A percentile compares a stretch with the other conserved stretches of the same genome.
Evolutionary conservation across 2,888 invertebrate genomes (phyloP).

Genomic region (Mellilla xanthometata): DNA sequence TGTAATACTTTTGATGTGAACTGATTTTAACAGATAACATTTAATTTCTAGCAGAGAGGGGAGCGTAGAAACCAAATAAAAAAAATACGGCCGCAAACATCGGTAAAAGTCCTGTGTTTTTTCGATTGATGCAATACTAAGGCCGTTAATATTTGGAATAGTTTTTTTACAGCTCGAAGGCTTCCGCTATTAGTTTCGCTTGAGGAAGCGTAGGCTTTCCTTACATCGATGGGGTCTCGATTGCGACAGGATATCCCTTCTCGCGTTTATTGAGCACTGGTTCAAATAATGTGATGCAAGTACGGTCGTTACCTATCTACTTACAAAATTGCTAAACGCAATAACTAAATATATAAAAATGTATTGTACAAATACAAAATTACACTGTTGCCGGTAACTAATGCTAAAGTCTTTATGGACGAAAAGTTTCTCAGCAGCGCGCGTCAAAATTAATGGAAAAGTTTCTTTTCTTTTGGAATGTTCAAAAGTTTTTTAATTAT

Average conservation of each 20-base stretch:
- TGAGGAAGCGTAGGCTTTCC: constrained; percentile 43
- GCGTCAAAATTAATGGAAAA: no score
- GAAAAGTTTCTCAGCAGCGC: no score
- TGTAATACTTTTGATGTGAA: constrained; percentile 41
- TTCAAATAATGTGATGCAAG: background rate
- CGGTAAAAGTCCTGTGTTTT: constrained; percentile 66
- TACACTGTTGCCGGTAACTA: no score
- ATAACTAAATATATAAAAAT: no score
- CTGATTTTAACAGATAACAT: constrained; percentile 64
- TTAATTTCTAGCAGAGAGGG: constrained; percentile 81
- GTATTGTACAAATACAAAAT: no score
- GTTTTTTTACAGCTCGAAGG: constrained; percentile 57
- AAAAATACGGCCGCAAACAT: constrained; percentile 62
- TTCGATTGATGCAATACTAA: constrained; percentile 42
- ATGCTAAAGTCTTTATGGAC: no score
- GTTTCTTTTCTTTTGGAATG: no score
- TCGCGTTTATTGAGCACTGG: constrained; percentile 27
- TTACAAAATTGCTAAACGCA: no score
- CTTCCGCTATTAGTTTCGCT: constrained; percentile 67
- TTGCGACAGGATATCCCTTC: constrained; percentile 57
- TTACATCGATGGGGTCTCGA: constrained; percentile 45
- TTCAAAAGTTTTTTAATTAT: no score
- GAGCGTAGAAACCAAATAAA: constrained; percentile 72
- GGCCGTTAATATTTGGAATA: constrained; percentile 48
- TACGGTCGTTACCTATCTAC: no score